phyloP scores from a whole-genome alignment of 2,888 invertebrate genomes.

The Oxystoma pomonae region DNA sequence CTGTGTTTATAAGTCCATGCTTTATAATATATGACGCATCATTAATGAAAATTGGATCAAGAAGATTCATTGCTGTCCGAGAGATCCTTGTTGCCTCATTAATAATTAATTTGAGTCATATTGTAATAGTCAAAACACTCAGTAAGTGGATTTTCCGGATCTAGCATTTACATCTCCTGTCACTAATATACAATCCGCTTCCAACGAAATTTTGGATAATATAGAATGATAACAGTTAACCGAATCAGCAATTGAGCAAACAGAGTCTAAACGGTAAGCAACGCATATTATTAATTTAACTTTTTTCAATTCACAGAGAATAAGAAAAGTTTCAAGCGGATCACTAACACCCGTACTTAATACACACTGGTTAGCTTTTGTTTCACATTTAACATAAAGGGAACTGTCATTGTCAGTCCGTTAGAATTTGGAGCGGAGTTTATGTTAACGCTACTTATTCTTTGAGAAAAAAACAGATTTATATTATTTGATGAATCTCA shows the following conservation, averaged over 20 bases:
- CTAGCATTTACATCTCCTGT: conserved; percentile 2
- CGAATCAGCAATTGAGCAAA: background rate
- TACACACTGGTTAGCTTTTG: background rate
- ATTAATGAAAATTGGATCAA: conserved; percentile 4
- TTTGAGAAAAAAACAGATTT: no score
- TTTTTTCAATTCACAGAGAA: background rate
- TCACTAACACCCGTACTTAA: background rate
- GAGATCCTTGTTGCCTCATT: background rate
- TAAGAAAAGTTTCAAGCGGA: background rate
- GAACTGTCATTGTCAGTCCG: no score
- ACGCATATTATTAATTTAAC: background rate
- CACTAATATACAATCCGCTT: background rate
- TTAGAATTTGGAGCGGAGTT: no score
- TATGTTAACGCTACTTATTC: no score
- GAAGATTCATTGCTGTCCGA: background rate
- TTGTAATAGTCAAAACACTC: conserved; percentile 1
- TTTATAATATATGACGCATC: background rate
- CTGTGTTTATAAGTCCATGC: background rate
- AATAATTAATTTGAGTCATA: background rate
- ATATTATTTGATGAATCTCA: no score
- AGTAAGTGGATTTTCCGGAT: background rate
- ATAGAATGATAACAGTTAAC: background rate
- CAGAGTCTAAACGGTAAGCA: background rate
- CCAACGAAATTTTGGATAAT: conserved; percentile 1
- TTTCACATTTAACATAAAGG: background rate